Conservation (phyloP, 2,888 invertebrate species). For the Pristionchus maxplancki region DNA sequence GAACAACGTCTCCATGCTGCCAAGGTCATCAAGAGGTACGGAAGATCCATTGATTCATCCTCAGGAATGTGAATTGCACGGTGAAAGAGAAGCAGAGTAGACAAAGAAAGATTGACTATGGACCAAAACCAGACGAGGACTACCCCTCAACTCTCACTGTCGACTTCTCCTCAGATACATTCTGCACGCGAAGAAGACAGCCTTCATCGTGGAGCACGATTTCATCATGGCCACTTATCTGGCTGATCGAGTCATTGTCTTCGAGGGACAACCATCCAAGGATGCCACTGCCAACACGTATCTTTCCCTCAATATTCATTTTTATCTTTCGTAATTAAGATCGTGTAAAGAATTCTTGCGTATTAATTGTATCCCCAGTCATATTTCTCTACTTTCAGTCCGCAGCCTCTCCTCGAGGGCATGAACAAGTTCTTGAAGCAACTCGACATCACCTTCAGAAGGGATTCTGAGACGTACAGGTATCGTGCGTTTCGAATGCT, state of each 20-base stretch:
- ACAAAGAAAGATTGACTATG: too few relatives aligned
- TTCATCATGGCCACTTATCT: constrained; percentile 96
- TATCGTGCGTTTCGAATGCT: too few relatives aligned
- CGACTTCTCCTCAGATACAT: constrained; percentile 84
- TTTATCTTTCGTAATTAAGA: neutral
- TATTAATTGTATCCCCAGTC: too few relatives aligned
- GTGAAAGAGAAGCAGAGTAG: too few relatives aligned
- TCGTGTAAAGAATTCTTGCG: too few relatives aligned
- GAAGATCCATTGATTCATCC: too few relatives aligned
- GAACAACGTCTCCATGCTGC: constrained; percentile 99
- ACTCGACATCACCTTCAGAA: constrained; percentile 95
- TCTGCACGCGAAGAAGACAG: constrained; percentile 98
- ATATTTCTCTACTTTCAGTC: constrained; percentile 80
- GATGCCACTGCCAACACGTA: constrained; percentile 89
- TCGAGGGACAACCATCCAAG: constrained; percentile 94
- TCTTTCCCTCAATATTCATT: constrained; percentile 61
- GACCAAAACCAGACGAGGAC: too few relatives aligned
- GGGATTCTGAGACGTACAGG: constrained; percentile 94
- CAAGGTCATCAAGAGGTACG: constrained; percentile 95
- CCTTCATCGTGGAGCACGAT: constrained; percentile 99
- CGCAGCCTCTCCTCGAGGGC: constrained; percentile 91
- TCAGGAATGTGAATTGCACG: too few relatives aligned
- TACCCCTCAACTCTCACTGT: neutral
- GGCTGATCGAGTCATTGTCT: constrained; percentile 97
- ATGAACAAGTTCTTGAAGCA: constrained; percentile 98